Base-by-base conservation (phyloP, 2,888 invertebrate species). In the Eremobia ochroleuca region DNA sequence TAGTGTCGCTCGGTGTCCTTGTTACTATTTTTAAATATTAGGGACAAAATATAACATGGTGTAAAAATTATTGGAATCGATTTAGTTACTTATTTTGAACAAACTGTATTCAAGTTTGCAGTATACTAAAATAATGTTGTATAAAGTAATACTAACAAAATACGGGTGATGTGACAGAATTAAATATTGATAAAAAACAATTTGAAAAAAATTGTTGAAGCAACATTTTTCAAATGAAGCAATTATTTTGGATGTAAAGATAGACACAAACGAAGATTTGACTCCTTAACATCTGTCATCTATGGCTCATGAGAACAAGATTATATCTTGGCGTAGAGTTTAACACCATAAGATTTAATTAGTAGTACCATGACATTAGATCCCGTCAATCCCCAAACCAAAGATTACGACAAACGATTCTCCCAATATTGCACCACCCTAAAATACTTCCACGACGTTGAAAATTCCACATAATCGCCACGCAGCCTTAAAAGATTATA, bases 401-500 rank as follows among this genome's bases (percentile, higher is more conserved):
- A 68, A 74, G 8, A 55, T 52, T 25, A 15, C 34, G 13, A 43
- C 4, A 43, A 55, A 34, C 4, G 52, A 43, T 4, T 5, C 34
- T 34, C 15, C 9, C 15, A 18, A 77, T 52, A 68, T 77, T 43
- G 40, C 43, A 31, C 52, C 37, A 34, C 70, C 15, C n/a, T 13
- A 25, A 65, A 65, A 65, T 43, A 46, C 4, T 66, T 66, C 28
- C 67, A 72, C 40, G 25, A 37, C 43, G 2, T 40, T 13, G 34
- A 61, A 34, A 68, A 76, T 52, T 49, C 67, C 34, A 21, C 34
- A 52, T 55, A 49, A 64, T 68, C 40, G 18, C 52, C 43, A 46
- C 25, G n/a, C 64, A 25, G 59, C 59, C 75, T 40, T 73, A 18
- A 72, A 77, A 73, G 46, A 62, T 78, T 67, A 83, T 64, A 61